These are phyloP conservation scores for Melanophora roralis DNA, from an alignment of 2,888 invertebrate species.

Conservation along the genomic window DNA sequence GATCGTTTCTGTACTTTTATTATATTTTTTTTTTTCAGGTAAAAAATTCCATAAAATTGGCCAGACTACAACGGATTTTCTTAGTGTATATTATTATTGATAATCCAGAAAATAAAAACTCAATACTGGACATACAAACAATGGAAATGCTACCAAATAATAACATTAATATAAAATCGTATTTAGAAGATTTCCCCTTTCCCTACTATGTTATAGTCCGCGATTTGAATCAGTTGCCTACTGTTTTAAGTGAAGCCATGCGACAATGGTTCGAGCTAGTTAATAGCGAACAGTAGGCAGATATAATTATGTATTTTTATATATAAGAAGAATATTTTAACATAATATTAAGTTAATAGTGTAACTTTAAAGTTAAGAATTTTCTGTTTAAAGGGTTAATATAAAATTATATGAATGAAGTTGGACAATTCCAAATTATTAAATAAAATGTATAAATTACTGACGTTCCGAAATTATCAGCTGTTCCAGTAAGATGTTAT, in stretches of 20 bases:
- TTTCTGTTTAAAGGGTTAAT: no score
- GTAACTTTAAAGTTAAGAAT: no score
- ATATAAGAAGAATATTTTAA: no score
- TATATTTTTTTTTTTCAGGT: no score
- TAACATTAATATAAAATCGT: conserved; percentile 82
- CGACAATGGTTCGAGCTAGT: conserved; percentile 99
- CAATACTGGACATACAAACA: conserved; percentile 92
- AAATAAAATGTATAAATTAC: no score
- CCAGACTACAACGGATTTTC: conserved; percentile 90
- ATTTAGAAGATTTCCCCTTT: conserved; percentile 98
- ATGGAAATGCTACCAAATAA: conserved; percentile 77
- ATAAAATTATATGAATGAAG: no score
- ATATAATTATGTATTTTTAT: not conserved
- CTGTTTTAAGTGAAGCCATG: conserved; percentile 95
- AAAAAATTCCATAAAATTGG: conserved; percentile 88
- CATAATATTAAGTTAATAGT: no score
- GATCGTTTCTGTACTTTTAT: no score
- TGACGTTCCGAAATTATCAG: no score
- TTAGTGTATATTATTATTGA: conserved; percentile 97
- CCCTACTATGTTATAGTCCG: conserved; percentile 97
- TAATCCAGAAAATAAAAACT: conserved; percentile 94
- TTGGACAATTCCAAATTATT: no score
- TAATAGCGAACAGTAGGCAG: conserved; percentile 76
- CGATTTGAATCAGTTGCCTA: conserved; percentile 91
- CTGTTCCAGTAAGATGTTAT: no score